A percentile compares a stretch with the other conserved stretches of the same genome.
Conservation (phyloP, 2,113 vertebrate genomes). For the Papio anubis region DNA sequence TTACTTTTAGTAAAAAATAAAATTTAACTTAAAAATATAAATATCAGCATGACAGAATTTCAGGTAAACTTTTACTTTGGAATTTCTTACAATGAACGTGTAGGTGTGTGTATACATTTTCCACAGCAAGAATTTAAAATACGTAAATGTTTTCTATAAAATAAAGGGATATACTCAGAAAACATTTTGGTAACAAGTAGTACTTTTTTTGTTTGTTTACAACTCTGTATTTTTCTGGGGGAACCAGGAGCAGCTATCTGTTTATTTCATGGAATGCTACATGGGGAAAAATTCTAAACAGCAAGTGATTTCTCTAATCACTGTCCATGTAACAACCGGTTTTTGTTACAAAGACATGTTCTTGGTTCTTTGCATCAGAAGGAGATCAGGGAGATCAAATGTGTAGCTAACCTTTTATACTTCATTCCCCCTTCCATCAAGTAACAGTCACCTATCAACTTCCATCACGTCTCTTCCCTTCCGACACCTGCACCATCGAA, state of each 20-base stretch:
- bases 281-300: neutral
- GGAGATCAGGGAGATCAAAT: neutral
- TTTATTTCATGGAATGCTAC: too few species aligned
- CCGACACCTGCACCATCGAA: neutral
- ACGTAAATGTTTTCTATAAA: neutral
- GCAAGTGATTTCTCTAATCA: neutral
- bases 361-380: neutral
- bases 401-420: neutral
- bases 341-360: neutral
- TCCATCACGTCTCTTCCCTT: neutral
- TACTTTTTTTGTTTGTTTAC: neutral
- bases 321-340: fast-evolving
- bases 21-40: neutral
- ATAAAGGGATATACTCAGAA: neutral
- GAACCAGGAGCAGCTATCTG: neutral
- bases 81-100: neutral
- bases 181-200: neutral
- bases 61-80: neutral
- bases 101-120: neutral
- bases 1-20: neutral
- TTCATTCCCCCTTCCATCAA: neutral
- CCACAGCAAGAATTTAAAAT: neutral
- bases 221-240: neutral
- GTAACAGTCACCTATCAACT: neutral
- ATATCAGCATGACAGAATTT: neutral